Evolutionary conservation across 2,888 invertebrate genomes (phyloP).

Genomic region (Eristalis pertinax): DNA sequence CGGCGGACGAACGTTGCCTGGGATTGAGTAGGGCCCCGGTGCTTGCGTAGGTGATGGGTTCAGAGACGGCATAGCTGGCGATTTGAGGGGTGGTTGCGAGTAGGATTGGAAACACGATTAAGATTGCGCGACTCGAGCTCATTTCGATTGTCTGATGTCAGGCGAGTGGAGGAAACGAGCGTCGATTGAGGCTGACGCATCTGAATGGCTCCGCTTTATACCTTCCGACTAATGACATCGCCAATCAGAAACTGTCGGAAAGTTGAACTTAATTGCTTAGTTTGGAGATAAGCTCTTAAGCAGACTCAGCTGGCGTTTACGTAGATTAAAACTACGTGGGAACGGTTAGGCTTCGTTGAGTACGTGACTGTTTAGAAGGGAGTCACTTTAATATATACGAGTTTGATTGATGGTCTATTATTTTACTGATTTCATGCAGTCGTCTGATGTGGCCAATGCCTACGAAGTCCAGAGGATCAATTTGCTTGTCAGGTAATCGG

Average conservation of each 20-base stretch:
- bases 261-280: neutral
- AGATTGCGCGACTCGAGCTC: neutral
- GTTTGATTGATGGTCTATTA: too few relatives aligned
- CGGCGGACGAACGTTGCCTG: neutral
- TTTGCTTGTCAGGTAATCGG: too few relatives aligned
- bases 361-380: too few relatives aligned
- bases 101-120: neutral
- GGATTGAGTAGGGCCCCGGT: neutral
- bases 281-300: neutral
- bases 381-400: too few relatives aligned
- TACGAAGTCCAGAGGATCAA: too few relatives aligned
- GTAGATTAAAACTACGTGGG: too few relatives aligned
- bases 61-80: neutral
- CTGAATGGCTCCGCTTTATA: neutral
- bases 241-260: neutral
- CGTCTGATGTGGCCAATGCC: too few relatives aligned
- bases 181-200: neutral
- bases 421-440: too few relatives aligned
- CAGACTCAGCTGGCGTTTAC: too few relatives aligned
- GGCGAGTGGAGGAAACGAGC: neutral
- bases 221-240: neutral
- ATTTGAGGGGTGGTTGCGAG: neutral
- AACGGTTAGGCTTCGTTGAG: too few relatives aligned
- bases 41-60: neutral
- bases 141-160: neutral